phyloP scores from a whole-genome alignment of 2,113 vertebrate genomes.

The Myiozetetes cayanensis region DNA sequence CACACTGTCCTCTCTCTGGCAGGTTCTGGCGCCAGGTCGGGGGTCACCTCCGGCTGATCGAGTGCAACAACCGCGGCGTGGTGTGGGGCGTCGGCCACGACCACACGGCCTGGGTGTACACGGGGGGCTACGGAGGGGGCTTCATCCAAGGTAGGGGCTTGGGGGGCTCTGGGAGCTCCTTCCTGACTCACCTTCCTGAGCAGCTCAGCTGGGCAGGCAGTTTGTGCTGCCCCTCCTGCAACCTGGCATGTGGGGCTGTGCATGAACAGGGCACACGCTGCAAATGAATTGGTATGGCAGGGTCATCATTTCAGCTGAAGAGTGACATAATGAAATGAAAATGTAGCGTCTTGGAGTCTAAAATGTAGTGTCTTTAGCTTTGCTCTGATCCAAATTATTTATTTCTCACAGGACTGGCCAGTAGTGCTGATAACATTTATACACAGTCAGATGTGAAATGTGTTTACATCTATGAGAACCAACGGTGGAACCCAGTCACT shows the following conservation, averaged over 20 bases:
- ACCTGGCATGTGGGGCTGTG: neutral
- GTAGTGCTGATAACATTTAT: conserved; percentile 87
- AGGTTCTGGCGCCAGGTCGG: conserved; percentile 98
- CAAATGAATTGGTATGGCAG: neutral
- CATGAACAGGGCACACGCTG: neutral
- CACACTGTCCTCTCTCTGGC: neutral
- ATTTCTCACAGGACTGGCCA: conserved; percentile 77
- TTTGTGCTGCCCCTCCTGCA: neutral
- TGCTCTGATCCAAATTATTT: neutral
- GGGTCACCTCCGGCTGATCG: conserved; percentile 87
- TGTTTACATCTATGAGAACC: conserved; percentile 95
- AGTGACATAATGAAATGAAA: neutral
- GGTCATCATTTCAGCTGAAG: neutral
- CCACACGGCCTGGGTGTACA: conserved; percentile 91
- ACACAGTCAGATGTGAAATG: conserved; percentile 89
- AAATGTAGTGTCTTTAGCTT: neutral
- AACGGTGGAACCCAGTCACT: conserved; percentile 95
- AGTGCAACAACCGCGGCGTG: conserved; percentile 85
- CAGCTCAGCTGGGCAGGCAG: neutral
- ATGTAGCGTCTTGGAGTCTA: neutral
- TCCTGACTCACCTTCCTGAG: neutral
- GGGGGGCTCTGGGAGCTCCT: rapidly evolving
- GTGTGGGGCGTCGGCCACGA: conserved; percentile 94
- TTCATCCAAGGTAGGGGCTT: conserved; percentile 85
- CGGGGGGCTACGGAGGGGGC: conserved; percentile 88